Evolutionary conservation across 2,888 invertebrate species (phyloP).

Genomic region (Agonopterix heracliana): DNA sequence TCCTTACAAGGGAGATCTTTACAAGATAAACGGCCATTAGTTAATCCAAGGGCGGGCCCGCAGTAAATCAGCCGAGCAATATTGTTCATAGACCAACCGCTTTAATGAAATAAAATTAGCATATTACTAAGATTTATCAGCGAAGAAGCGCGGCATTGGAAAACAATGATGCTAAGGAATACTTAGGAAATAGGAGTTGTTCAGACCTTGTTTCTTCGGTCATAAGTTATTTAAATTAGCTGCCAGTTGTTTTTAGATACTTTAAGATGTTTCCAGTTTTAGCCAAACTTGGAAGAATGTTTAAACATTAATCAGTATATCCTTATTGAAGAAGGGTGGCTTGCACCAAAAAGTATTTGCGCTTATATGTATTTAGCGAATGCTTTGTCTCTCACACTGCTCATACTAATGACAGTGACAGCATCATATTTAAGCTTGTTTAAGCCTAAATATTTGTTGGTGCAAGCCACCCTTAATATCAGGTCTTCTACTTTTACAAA

Average conservation of each 20-base stretch:
- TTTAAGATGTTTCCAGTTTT: too few relatives aligned
- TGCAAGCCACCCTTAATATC: too few relatives aligned
- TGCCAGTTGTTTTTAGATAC: slow-evolving; percentile 3
- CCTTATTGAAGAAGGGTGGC: too few relatives aligned
- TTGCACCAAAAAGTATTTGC: too few relatives aligned
- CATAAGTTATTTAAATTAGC: slow-evolving; percentile 11
- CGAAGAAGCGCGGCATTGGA: slow-evolving; percentile 41
- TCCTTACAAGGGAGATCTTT: slow-evolving; percentile 50
- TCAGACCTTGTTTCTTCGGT: slow-evolving; percentile 4
- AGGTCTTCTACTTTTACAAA: too few relatives aligned
- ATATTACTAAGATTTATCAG: slow-evolving; percentile 71
- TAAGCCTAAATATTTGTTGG: too few relatives aligned
- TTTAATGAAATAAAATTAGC: slow-evolving; percentile 76
- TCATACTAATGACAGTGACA: too few relatives aligned
- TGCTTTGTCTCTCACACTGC: too few relatives aligned
- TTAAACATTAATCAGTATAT: too few relatives aligned
- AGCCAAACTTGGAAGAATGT: too few relatives aligned
- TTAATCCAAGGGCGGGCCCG: slow-evolving; percentile 65
- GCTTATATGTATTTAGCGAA: too few relatives aligned
- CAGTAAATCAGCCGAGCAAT: slow-evolving; percentile 64
- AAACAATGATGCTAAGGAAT: slow-evolving; percentile 51
- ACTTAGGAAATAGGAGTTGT: slow-evolving; percentile 32
- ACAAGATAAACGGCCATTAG: slow-evolving; percentile 75
- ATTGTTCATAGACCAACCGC: slow-evolving; percentile 68
- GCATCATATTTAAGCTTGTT: too few relatives aligned